phyloP scores from a whole-genome alignment of 1,140 invertebrate genomes.

The Oryzaephilus surinamensis region DNA sequence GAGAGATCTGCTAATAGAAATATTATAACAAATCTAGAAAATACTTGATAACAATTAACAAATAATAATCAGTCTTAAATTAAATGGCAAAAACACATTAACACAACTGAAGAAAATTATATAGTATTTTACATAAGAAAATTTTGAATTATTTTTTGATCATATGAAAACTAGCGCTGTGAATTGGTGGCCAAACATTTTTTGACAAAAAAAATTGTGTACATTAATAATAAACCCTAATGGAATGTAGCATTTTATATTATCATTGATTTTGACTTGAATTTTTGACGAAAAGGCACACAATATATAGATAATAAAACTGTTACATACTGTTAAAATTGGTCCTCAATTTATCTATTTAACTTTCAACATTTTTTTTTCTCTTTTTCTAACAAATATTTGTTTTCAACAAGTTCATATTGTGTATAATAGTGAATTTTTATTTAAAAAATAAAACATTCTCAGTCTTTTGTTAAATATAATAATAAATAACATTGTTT shows the following conservation, averaged over 20 bases:
- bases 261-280: conserved; percentile 12
- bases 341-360: conserved; percentile 9
- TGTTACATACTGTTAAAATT: conserved; percentile 12
- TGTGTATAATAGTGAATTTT: conserved; percentile 11
- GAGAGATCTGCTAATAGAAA: neutral
- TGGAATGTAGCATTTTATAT: conserved; percentile 19
- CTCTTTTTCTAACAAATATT: too few relatives aligned
- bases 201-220: neutral
- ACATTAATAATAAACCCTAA: conserved; percentile 18
- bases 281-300: conserved; percentile 17
- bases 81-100: conserved; percentile 25
- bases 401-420: too few relatives aligned
- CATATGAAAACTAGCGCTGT: neutral
- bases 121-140: conserved; percentile 3
- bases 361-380: too few relatives aligned
- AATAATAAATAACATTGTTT: conserved; percentile 11
- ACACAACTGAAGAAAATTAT: conserved; percentile 14
- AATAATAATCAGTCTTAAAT: conserved; percentile 30
- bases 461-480: conserved; percentile 10
- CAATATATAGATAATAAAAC: conserved; percentile 10
- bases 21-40: conserved; percentile 12
- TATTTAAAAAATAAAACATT: conserved; percentile 8
- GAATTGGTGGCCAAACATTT: neutral
- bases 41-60: conserved; percentile 23
- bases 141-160: neutral